Base-by-base conservation (phyloP, 2,113 vertebrate species). In the Sula dactylatra region DNA sequence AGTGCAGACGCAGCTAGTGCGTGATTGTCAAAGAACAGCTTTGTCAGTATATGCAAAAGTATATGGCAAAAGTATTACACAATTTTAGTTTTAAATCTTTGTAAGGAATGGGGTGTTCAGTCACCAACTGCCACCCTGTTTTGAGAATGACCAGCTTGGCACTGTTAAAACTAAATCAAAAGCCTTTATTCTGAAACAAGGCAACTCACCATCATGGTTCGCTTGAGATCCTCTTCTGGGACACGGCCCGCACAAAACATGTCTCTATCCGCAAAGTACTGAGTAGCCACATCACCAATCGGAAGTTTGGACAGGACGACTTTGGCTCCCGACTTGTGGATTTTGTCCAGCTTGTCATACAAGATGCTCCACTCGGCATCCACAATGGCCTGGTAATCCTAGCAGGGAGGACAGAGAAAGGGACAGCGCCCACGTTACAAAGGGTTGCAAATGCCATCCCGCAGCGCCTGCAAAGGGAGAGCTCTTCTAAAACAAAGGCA, bases 311-410 rank as follows among this genome's bases (percentile, higher is more conserved):
- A 99, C 64, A 99, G 95, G 55, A 99, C 98, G 12, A 99, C 99
- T 95, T 99, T 99, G 95, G 99, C 99, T 61, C 99, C 99, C 0
- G 99, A 99, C 90, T 97, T 95, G 87, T 99, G 96, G 97, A 99
- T 99, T 97, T 99, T 99, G 88, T 99, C 99, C 59, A 99, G 97
- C 67, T 99, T 99, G 97, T 99, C 99, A 6, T 99, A 99, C 19
- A 99, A 97, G 97, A 99, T 99, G 97, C 98, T 99, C 99, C 99
- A 99, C 91, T 99, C 99, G 0, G 99, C 99, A 14, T 99, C 99
- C 74, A 99, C 99, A 3, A 99, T 99, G 64, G 99, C 99, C 97
- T 99, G 99, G 90, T 99, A 99, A 45, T 99, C 99, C 99, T 99
- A 83, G 67, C 7, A 65, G 66, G 66, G 15, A n/a, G 21, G 4